Evolutionary conservation across 2,888 invertebrate species (phyloP).

Genomic region (Gryllus longicercus): DNA sequence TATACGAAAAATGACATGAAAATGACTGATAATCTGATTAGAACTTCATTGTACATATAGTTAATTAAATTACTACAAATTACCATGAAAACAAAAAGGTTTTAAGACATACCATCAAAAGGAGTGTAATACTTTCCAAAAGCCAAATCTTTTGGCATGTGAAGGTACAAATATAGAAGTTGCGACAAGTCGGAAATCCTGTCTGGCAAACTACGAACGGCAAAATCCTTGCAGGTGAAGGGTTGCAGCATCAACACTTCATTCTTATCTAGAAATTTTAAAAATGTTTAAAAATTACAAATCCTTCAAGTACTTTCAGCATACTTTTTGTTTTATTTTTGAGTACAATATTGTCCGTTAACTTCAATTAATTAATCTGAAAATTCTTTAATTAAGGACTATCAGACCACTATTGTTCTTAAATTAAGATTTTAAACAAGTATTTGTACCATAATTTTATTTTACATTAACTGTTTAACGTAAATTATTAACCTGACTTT

Average conservation of each 20-base stretch:
- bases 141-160: slow-evolving; percentile 78
- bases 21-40: no score
- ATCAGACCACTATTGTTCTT: no score
- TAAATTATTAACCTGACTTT: no score
- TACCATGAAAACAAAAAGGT: no score
- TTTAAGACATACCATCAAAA: slow-evolving; percentile 45
- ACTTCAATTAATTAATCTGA: no score
- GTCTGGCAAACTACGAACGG: slow-evolving; percentile 86
- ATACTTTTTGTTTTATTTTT: background rate
- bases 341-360: background rate
- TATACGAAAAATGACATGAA: no score
- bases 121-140: slow-evolving; percentile 90
- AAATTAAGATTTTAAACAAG: no score
- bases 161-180: slow-evolving; percentile 79
- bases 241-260: slow-evolving; percentile 87
- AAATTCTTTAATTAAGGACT: no score
- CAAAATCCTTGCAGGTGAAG: slow-evolving; percentile 89
- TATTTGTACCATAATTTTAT: no score
- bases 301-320: background rate
- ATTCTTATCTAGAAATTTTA: slow-evolving; percentile 51
- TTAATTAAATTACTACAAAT: no score
- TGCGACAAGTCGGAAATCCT: slow-evolving; percentile 82
- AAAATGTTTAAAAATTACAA: slow-evolving; percentile 2
- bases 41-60: no score
- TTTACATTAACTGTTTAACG: no score